phyloP scores from a whole-genome alignment of 2,113 vertebrate genomes.

The Mormyrus iriodes region DNA sequence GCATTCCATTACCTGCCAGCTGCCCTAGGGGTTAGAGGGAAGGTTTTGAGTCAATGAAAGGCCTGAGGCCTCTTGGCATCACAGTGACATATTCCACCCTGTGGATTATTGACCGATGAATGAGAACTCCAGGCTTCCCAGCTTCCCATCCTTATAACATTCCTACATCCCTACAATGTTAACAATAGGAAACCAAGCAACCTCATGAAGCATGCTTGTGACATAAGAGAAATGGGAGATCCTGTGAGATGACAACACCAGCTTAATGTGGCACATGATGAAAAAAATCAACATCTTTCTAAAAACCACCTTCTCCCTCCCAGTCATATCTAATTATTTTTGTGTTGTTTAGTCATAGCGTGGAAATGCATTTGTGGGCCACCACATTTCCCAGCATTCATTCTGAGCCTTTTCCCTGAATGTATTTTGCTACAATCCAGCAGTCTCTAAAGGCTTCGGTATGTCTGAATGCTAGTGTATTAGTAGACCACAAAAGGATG shows the following conservation, averaged over 20 bases:
- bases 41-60: background rate
- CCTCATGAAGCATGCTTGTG: background rate
- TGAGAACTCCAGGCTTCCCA: background rate
- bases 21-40: background rate
- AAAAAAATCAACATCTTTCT: background rate
- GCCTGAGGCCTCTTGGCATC: background rate
- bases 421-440: background rate
- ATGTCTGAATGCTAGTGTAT: background rate
- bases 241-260: background rate
- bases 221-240: background rate
- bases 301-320: background rate
- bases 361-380: background rate
- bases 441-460: background rate
- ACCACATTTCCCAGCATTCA: background rate
- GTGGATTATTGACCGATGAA: background rate
- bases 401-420: background rate
- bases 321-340: background rate
- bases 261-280: background rate
- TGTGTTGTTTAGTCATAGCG: background rate
- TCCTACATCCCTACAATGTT: background rate
- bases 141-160: background rate
- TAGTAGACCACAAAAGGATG: background rate
- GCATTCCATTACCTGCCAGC: background rate
- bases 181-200: background rate
- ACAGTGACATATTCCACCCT: background rate